Conservation (phyloP, 2,797 vertebrate species). For the Myotis findleyi region DNA sequence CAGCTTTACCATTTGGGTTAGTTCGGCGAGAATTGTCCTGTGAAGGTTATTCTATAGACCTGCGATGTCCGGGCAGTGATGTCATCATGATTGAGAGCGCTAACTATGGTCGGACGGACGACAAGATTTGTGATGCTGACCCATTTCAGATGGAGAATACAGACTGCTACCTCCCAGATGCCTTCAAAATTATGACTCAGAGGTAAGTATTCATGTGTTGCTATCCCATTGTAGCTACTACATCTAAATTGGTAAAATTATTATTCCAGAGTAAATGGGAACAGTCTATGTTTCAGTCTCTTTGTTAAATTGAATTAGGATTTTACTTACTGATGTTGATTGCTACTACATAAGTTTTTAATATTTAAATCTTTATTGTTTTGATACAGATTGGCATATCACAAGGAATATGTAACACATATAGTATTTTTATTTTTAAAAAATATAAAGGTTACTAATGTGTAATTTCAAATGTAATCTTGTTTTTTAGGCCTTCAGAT, state of each 20-base stretch:
- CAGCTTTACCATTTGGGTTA: slow-evolving; percentile 96
- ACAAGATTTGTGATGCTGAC: slow-evolving; percentile 99
- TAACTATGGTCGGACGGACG: slow-evolving; percentile 98
- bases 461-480: neutral
- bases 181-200: slow-evolving; percentile 99
- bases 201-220: slow-evolving; percentile 88
- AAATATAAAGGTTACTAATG: neutral
- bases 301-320: neutral
- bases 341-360: neutral
- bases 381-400: neutral
- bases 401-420: neutral
- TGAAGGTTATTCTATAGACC: slow-evolving; percentile 98
- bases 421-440: neutral
- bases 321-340: neutral
- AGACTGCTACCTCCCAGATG: slow-evolving; percentile 99
- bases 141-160: slow-evolving; percentile 99
- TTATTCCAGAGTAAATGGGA: neutral
- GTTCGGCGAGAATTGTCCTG: slow-evolving; percentile 98
- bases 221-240: neutral
- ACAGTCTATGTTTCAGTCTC: neutral
- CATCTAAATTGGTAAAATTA: neutral
- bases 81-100: slow-evolving; percentile 99
- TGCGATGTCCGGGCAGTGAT: slow-evolving; percentile 98
- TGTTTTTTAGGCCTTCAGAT: neutral
- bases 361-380: neutral